Conservation (phyloP, 2,797 vertebrate species). For the Pogonophryne albipinna region DNA sequence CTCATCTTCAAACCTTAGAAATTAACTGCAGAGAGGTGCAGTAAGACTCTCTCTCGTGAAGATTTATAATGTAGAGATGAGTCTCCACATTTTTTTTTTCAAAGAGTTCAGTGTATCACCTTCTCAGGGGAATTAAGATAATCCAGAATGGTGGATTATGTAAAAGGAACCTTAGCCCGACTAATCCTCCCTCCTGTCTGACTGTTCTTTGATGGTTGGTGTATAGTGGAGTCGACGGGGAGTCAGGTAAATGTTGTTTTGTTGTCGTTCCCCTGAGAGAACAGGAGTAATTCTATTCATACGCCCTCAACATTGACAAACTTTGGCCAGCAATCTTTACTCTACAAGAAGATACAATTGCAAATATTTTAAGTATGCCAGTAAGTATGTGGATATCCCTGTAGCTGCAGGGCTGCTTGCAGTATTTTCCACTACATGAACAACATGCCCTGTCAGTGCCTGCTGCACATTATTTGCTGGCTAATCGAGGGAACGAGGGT, state of each 20-base stretch:
- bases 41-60: not conserved
- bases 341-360: not conserved
- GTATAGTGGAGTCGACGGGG: conserved; percentile 21
- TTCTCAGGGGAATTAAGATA: conserved; percentile 53
- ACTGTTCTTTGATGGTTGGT: conserved; percentile 44
- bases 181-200: conserved; percentile 59
- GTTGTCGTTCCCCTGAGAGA: conserved; percentile 8
- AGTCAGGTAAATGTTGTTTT: conserved; percentile 30
- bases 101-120: conserved; percentile 54
- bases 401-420: conserved; percentile 12
- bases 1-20: not conserved
- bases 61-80: not conserved
- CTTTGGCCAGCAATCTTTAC: not conserved
- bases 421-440: conserved; percentile 37
- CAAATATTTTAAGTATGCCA: not conserved
- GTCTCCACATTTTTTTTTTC: conserved; percentile 16
- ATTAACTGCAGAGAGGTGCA: not conserved
- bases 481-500: conserved; percentile 14
- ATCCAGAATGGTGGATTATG: conserved; percentile 71
- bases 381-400: not conserved
- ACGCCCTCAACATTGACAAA: not conserved
- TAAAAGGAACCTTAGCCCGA: conserved; percentile 50
- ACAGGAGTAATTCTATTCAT: conserved; percentile 12
- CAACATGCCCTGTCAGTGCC: conserved; percentile 9
- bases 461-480: conserved; percentile 14